phyloP scores from a whole-genome alignment of 1,140 invertebrate species.

The Thaumetopoea pityocampa region DNA sequence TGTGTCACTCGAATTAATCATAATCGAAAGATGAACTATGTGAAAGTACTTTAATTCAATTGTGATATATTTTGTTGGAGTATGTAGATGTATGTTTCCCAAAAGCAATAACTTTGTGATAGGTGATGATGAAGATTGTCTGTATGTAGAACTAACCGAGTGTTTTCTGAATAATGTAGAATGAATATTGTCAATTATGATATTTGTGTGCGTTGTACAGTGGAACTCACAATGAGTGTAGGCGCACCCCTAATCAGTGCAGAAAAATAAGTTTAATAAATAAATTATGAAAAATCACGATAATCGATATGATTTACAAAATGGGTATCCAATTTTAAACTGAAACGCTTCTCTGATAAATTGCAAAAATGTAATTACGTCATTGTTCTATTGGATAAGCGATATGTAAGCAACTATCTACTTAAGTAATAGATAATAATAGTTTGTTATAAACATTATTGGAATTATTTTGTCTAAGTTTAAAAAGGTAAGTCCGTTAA shows the following conservation, averaged over 20 bases:
- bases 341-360: too few relatives aligned
- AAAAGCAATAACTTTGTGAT: conserved; percentile 74
- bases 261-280: too few relatives aligned
- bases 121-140: conserved; percentile 56
- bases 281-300: too few relatives aligned
- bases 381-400: too few relatives aligned
- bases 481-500: too few relatives aligned
- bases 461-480: too few relatives aligned
- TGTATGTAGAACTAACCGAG: conserved; percentile 45
- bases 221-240: conserved; percentile 18
- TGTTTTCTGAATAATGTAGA: conserved; percentile 44
- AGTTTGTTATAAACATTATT: too few relatives aligned
- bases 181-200: conserved; percentile 66
- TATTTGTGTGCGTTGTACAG: conserved; percentile 18
- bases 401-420: too few relatives aligned
- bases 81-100: conserved; percentile 59
- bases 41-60: conserved; percentile 49
- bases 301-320: too few relatives aligned
- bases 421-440: too few relatives aligned
- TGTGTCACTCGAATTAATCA: conserved; percentile 24
- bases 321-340: too few relatives aligned
- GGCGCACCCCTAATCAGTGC: conserved; percentile 1
- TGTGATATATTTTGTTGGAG: conserved; percentile 63
- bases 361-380: too few relatives aligned
- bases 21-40: conserved; percentile 25